Percentiles rank a stretch among this genome's conserved stretches.
Conservation (phyloP, 2,888 invertebrate species). For the Tinea pellionella region DNA sequence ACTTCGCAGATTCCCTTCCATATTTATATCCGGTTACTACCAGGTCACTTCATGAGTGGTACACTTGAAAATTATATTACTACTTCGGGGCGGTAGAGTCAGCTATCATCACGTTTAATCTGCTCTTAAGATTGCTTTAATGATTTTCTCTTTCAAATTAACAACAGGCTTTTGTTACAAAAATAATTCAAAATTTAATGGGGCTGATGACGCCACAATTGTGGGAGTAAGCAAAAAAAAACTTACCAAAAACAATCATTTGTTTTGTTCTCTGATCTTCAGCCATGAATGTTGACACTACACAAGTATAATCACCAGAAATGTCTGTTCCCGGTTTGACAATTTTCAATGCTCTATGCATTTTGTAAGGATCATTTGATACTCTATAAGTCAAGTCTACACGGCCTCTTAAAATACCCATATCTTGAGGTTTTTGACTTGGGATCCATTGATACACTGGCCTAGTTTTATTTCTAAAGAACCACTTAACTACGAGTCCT, state of each 20-base stretch:
- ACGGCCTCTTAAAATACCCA: conserved; percentile 65
- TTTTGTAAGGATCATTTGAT: conserved; percentile 74
- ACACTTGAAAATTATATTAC: too few species aligned
- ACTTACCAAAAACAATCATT: conserved; percentile 77
- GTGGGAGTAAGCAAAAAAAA: neutral
- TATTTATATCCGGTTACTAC: too few species aligned
- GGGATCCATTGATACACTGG: conserved; percentile 85
- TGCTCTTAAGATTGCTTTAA: too few species aligned
- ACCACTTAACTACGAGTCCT: conserved; percentile 83
- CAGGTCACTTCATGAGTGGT: too few species aligned
- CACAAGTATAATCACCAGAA: conserved; percentile 80
- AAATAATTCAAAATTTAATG: too few species aligned
- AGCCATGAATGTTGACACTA: conserved; percentile 76
- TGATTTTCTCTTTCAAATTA: too few species aligned
- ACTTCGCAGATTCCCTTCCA: too few species aligned
- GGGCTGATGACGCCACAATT: too few species aligned
- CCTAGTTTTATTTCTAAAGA: conserved; percentile 73
- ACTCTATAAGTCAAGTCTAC: conserved; percentile 75
- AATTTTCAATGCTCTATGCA: conserved; percentile 79
- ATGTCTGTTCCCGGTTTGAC: conserved; percentile 78
- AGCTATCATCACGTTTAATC: too few species aligned
- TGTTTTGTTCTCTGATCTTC: conserved; percentile 75
- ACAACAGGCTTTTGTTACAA: too few species aligned
- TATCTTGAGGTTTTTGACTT: conserved; percentile 73
- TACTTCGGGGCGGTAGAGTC: too few species aligned